Conservation (phyloP, 2,113 vertebrate species). For the Trachemys scripta region DNA sequence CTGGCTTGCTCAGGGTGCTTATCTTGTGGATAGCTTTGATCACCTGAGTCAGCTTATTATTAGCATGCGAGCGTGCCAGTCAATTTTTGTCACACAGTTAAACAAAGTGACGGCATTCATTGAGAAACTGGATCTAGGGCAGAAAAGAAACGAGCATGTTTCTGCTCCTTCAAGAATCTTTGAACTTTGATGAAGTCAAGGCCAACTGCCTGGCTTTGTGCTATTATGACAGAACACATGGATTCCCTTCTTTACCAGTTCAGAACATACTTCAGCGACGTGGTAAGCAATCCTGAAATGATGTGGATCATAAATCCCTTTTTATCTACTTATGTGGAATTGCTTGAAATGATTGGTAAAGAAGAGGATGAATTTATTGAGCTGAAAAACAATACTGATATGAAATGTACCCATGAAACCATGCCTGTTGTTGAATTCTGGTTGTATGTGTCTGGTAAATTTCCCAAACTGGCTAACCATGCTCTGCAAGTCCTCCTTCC, state of each 20-base stretch:
- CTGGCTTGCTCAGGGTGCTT: neutral
- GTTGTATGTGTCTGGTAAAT: neutral
- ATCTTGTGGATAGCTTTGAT: neutral
- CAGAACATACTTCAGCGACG: neutral
- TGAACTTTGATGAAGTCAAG: neutral
- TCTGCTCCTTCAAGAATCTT: neutral
- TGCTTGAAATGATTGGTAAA: neutral
- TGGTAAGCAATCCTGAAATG: neutral
- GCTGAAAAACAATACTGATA: neutral
- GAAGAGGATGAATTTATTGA: neutral
- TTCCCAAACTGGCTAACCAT: neutral
- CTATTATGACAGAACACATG: neutral
- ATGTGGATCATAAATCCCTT: neutral
- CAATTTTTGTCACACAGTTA: neutral
- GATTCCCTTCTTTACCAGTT: neutral
- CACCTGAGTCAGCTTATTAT: neutral
- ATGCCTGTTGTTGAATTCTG: neutral
- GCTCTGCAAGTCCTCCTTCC: neutral
- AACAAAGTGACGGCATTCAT: neutral
- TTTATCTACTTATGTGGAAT: neutral
- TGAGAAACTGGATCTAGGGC: neutral
- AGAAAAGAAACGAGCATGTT: neutral
- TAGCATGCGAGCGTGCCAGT: neutral
- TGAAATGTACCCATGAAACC: neutral
- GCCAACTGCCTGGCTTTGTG: neutral